Evolutionary conservation across 2,113 vertebrate genomes (phyloP), one percentile per base, ranked within the genome.

Genomic region (Psilopsiagon aurifrons): DNA sequence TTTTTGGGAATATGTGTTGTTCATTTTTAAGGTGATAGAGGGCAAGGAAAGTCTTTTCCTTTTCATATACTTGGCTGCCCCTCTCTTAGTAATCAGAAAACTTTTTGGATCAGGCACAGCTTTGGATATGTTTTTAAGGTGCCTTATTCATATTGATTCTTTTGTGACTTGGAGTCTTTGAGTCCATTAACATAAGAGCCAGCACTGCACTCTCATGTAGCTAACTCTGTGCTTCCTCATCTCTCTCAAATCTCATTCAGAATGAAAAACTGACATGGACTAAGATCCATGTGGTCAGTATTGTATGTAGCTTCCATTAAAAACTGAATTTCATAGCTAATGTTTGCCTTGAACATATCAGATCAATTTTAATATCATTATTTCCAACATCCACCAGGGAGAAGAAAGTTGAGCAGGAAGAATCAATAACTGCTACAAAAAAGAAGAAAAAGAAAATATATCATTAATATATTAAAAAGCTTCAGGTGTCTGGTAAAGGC

Each of bases 1-100:
- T 94, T 97, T 89, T 92, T 92, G 69, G 81, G 91, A 93, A 96
- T 96, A 44, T 91, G 83, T 88, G 91, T 94, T 86, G n/a, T 92
- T 92, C 92, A 84, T 90, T 96, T 96, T 95, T 94, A 86, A 91
- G 92, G 92, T 94, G 83, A 92, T 77, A 83, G 92, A 96, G 92
- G 92, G 84, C 85, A 95, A 95, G 52, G 88, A 94, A 96, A 96
- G 82, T 67, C 43, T 96, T 95, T 96, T 95, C 81, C 77, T 94
- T 96, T 97, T 95, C 0, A 2, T 89, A 92, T 85, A 95, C 94
- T 94, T 83, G 70, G 3, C 92, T 97, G 77, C 80, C 37, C 44
- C 62, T 92, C 64, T 91, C 68, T 94, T 96, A 94, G 94, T 95
- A 92, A 83, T 87, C 92, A 95, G 59, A 92, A 93, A 82, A 93